Conservation (phyloP, 2,797 vertebrate species). For the Sebastes trivittatus region DNA sequence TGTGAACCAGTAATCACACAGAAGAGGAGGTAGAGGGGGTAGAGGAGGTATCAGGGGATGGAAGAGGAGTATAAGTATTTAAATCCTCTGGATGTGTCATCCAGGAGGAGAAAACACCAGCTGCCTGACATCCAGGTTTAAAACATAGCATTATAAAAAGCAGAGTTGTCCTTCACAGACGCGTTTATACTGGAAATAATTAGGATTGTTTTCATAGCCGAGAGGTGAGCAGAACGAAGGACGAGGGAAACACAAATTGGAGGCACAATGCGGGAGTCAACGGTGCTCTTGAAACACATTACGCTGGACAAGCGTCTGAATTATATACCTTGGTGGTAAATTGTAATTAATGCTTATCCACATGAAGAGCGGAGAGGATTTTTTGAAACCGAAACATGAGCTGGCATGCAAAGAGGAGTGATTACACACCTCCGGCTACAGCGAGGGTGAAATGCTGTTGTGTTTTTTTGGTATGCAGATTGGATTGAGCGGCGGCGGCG, state of each 20-base stretch:
- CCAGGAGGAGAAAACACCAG: not conserved
- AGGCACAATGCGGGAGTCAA: not conserved
- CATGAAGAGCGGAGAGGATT: not conserved
- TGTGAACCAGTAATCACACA: not conserved
- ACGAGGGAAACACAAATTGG: constrained; percentile 18
- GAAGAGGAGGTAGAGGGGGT: not conserved
- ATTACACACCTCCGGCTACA: not conserved
- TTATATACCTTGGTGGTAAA: not conserved
- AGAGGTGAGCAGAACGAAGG: not conserved
- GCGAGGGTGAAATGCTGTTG: not conserved
- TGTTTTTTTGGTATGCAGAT: not conserved
- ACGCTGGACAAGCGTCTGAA: not conserved
- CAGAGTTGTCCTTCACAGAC: not conserved
- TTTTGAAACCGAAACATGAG: not conserved
- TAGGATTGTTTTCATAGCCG: not conserved
- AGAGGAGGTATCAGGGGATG: not conserved
- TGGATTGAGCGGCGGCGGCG: not conserved
- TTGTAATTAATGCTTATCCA: constrained; percentile 16
- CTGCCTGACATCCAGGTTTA: not conserved
- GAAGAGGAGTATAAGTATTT: not conserved
- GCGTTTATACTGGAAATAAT: constrained; percentile 1
- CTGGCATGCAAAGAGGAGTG: not conserved
- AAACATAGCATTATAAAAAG: not conserved
- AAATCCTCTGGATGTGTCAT: not conserved
- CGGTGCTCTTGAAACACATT: constrained; percentile 9